Percentiles rank a stretch among this genome's conserved stretches.
phyloP scores from a whole-genome alignment of 2,113 vertebrate species.

The Anarrhichthys ocellatus region DNA sequence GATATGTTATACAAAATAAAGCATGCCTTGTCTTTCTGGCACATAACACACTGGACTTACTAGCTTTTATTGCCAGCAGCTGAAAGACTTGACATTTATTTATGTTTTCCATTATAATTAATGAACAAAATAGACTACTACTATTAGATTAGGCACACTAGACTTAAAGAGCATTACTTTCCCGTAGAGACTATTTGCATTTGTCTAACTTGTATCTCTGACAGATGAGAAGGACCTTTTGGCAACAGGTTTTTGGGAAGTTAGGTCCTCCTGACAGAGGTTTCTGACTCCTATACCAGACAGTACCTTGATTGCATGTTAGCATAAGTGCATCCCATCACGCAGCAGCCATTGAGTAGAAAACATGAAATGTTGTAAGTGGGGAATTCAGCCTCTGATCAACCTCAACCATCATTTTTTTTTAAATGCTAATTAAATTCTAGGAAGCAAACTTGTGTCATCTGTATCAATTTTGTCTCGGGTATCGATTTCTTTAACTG shows the following conservation, averaged over 20 bases:
- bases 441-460: slow-evolving; percentile 6
- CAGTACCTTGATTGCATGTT: not conserved
- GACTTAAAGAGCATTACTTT: slow-evolving; percentile 4
- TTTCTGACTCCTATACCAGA: not conserved
- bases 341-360: not conserved
- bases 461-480: slow-evolving; percentile 10
- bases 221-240: not conserved
- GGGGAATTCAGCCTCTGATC: not conserved
- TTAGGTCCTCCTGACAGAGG: not conserved
- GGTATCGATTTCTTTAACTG: slow-evolving; percentile 18
- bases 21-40: not conserved
- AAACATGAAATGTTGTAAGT: not conserved
- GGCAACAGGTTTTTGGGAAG: not conserved
- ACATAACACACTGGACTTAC: not conserved
- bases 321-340: not conserved
- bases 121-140: not conserved
- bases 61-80: not conserved
- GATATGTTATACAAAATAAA: not conserved
- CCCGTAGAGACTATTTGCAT: not conserved
- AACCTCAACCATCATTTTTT: not conserved
- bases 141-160: not conserved
- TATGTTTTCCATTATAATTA: not conserved
- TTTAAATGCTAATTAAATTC: slow-evolving; percentile 25
- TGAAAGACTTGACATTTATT: not conserved
- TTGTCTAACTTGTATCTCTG: not conserved